Evolutionary conservation across 2,888 invertebrate genomes (phyloP), one percentile per base, ranked within the genome.

Genomic region (Tortrix viridana): DNA sequence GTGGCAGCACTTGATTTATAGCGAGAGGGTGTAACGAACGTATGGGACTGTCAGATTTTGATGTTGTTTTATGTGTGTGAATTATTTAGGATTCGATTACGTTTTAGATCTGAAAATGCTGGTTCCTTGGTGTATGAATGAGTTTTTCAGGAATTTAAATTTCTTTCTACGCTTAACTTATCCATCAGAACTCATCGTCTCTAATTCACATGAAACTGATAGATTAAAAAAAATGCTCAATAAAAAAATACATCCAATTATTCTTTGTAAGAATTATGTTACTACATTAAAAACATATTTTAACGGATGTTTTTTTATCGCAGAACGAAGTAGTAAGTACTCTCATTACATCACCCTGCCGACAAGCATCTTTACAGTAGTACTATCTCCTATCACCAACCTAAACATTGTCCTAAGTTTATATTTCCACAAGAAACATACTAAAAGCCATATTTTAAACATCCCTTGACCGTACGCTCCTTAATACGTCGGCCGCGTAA

Each of bases 1-100:
- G 86, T 81, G 87, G 89, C 89, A 86, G 85, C 88, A 84, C 85
- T 77, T 77, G 91, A 92, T 92, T 92, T 92, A 92, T 90, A 70
- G 81, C 81, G 81, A 68, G 75, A 80, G 89, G 86, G 86, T 76
- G 82, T 69, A 32, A 62, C 74, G 71, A 80, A 81, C 79, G 80
- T 81, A 74, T 81, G 74, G 69, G 69, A 75, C 73, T 73, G 73
- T 68, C 75, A 71, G 65, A 58, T 69, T 68, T 70, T 68, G 60
- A 71, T 73, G 69, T 62, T 64, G 70, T 70, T 60, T 59, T 65
- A 62, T 60, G 44, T 62, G 56, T 62, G 62, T 60, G 62, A 55
- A 62, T 62, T 54, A 65, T 60, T 62, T 54, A 58, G 37, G 46
- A 49, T 67, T 58, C 63, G 68, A 74, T 69, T 71, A 76, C 72